Percentiles rank a stretch among this genome's conserved stretches.
These are phyloP conservation scores for Octonoba sinensis DNA, from an alignment of 2,888 invertebrate genomes.

Conservation along the genomic window DNA sequence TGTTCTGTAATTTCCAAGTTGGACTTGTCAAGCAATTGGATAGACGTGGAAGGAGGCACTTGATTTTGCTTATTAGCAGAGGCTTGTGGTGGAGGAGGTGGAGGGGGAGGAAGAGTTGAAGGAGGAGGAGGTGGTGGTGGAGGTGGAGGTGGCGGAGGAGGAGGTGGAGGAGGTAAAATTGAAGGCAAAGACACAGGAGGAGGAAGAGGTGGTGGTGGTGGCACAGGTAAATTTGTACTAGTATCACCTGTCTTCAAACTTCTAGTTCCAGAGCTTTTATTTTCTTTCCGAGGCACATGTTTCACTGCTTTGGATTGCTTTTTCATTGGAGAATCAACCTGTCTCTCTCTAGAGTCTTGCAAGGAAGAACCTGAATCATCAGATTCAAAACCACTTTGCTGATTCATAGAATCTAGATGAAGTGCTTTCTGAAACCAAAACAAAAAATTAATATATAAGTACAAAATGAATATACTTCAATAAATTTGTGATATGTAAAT, in stretches of 20 bases:
- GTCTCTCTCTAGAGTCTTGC: too few relatives aligned
- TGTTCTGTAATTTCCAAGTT: slow-evolving; percentile 19
- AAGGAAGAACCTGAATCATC: not conserved
- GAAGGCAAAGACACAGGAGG: slow-evolving; percentile 22
- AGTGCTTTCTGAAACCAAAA: slow-evolving; percentile 1
- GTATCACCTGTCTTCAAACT: not conserved
- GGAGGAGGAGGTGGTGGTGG: slow-evolving; percentile 39
- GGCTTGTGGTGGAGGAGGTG: slow-evolving; percentile 44
- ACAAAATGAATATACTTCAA: too few relatives aligned
- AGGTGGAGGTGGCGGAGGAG: slow-evolving; percentile 29
- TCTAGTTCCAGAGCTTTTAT: not conserved
- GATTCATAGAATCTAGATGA: not conserved
- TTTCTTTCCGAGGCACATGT: not conserved
- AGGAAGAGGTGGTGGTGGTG: slow-evolving; percentile 1
- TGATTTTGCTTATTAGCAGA: not conserved
- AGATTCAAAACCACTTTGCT: not conserved
- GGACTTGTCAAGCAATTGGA: too few relatives aligned
- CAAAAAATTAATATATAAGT: too few relatives aligned
- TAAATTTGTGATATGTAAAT: too few relatives aligned
- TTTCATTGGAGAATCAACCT: not conserved
- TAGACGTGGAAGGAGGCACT: too few relatives aligned
- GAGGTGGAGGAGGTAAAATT: slow-evolving; percentile 60
- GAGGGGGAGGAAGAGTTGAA: slow-evolving; percentile 45
- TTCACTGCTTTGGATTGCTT: not conserved
- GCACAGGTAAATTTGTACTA: not conserved